Conservation (phyloP, 2,113 vertebrate genomes). For the Micronisus gabar region DNA sequence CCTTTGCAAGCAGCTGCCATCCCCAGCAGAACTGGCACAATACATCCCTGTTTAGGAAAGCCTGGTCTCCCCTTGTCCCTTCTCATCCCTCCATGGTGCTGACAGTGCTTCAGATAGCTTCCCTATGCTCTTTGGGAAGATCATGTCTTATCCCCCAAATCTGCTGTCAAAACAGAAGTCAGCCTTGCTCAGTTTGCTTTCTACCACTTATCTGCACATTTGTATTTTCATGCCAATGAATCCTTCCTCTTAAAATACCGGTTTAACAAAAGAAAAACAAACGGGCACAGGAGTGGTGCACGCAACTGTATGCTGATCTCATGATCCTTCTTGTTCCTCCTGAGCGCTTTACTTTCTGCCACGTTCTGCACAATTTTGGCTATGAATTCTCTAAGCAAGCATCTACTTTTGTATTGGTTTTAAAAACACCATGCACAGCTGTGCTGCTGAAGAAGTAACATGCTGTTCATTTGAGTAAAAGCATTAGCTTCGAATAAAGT, state of each 20-base stretch:
- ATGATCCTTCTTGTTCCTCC: background rate
- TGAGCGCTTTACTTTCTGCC: background rate
- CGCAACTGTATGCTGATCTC: background rate
- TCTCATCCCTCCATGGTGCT: rapidly evolving
- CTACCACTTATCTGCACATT: background rate
- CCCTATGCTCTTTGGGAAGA: background rate
- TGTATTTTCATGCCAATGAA: background rate
- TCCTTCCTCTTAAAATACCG: background rate
- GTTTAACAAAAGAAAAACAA: background rate
- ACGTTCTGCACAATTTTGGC: rapidly evolving
- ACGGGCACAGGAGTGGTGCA: background rate
- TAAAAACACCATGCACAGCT: background rate
- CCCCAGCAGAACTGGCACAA: background rate
- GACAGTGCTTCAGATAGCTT: background rate
- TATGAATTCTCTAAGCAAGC: background rate
- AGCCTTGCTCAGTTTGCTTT: background rate
- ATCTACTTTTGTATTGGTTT: background rate
- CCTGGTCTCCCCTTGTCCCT: background rate
- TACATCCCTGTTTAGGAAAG: background rate
- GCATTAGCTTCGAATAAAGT: background rate
- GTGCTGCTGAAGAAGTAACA: background rate
- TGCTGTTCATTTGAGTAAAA: background rate
- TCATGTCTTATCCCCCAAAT: background rate
- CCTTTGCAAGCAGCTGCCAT: background rate
- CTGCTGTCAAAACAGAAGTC: background rate